Conservation (phyloP, 2,888 invertebrate species). For the Orgyia antiqua region DNA sequence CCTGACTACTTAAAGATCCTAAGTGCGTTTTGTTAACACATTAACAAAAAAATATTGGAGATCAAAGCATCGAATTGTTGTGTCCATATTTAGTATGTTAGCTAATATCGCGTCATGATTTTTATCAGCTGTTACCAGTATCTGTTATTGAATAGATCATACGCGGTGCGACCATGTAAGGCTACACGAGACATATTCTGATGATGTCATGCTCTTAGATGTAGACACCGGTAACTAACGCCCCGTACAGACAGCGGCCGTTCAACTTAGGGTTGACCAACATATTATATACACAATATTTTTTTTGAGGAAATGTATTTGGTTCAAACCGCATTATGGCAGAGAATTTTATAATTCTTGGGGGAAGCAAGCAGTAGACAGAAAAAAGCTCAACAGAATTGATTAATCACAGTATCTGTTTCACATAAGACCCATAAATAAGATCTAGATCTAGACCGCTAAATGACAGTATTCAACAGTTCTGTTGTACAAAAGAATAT, state of each 20-base stretch:
- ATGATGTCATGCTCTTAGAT: slow-evolving; percentile 64
- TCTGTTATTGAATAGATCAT: slow-evolving; percentile 61
- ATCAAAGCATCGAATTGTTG: slow-evolving; percentile 31
- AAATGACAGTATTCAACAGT: too few species aligned
- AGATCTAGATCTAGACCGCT: too few species aligned
- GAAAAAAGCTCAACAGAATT: too few species aligned
- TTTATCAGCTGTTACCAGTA: slow-evolving; percentile 58
- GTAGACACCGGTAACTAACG: slow-evolving; percentile 28
- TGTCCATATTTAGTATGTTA: slow-evolving; percentile 43
- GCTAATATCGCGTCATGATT: slow-evolving; percentile 48
- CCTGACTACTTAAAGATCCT: too few species aligned
- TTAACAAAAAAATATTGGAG: slow-evolving; percentile 14
- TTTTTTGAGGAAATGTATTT: too few species aligned
- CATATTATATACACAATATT: too few species aligned
- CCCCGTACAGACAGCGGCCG: slow-evolving; percentile 32
- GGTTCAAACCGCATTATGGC: too few species aligned
- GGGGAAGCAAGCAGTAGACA: too few species aligned
- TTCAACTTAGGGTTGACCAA: slow-evolving; percentile 24
- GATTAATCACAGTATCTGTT: too few species aligned
- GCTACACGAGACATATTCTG: slow-evolving; percentile 56
- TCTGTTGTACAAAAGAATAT: too few species aligned
- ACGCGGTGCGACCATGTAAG: slow-evolving; percentile 66
- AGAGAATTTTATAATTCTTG: too few species aligned
- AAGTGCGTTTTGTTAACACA: slow-evolving; percentile 29
- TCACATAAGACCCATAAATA: too few species aligned